Conservation (phyloP, 2,113 vertebrate genomes). For the Heterotis niloticus region DNA sequence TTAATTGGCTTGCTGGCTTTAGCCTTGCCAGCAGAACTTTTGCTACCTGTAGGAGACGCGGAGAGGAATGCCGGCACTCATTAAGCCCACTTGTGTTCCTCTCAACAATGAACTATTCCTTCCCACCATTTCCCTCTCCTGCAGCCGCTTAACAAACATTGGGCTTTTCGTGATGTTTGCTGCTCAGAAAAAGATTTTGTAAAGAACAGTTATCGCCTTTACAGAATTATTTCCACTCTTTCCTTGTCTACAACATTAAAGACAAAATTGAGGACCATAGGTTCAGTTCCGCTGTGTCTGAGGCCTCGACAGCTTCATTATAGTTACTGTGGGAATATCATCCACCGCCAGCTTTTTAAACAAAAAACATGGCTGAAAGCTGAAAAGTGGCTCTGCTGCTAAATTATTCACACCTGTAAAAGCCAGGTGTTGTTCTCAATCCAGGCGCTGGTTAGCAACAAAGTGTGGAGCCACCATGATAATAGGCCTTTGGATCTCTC, state of each 20-base stretch:
- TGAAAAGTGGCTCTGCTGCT: no score
- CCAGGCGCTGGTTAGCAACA: no score
- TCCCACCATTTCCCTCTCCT: slow-evolving; percentile 11
- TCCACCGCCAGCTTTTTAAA: no score
- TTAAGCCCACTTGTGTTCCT: slow-evolving; percentile 31
- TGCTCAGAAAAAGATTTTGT: background rate
- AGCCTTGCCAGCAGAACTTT: slow-evolving; percentile 33
- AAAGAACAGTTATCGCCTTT: background rate
- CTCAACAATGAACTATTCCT: slow-evolving; percentile 31
- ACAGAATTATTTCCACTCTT: background rate
- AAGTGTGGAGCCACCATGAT: no score
- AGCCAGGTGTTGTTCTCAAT: no score
- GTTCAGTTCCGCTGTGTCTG: no score
- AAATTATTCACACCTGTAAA: no score
- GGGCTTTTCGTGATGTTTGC: slow-evolving; percentile 19
- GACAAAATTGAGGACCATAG: no score
- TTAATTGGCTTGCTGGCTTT: slow-evolving; percentile 38
- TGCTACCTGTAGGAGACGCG: slow-evolving; percentile 26
- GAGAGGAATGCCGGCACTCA: slow-evolving; percentile 21
- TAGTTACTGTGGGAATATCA: no score
- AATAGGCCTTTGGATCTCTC: no score
- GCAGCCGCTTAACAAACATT: slow-evolving; percentile 23
- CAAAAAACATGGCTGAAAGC: no score
- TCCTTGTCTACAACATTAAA: background rate
- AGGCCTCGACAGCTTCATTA: no score